These are phyloP conservation scores for Syngnathoides biaculeatus DNA, from an alignment of 2,113 vertebrate genomes.

Conservation along the genomic window DNA sequence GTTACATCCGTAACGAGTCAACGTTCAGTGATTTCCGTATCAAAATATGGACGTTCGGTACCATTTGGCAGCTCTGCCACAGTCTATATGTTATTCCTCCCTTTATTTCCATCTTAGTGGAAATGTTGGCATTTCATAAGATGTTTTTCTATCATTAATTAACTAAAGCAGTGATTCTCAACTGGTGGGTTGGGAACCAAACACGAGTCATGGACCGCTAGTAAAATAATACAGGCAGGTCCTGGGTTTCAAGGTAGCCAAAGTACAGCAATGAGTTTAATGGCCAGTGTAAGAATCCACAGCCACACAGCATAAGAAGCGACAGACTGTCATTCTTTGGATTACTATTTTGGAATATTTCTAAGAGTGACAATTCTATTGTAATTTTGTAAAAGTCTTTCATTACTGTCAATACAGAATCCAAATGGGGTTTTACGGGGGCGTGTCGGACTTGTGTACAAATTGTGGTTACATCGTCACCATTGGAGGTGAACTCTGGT, in stretches of 20 bases:
- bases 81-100: not conserved
- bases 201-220: not conserved
- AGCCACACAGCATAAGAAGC: too few relatives aligned
- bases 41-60: too few relatives aligned
- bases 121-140: constrained; percentile 9
- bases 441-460: not conserved
- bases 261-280: not conserved
- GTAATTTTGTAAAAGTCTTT: too few relatives aligned
- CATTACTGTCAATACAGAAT: too few relatives aligned
- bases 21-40: too few relatives aligned
- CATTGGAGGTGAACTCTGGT: not conserved
- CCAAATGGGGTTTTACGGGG: too few relatives aligned
- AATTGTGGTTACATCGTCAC: not conserved
- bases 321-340: too few relatives aligned
- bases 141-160: not conserved
- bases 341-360: too few relatives aligned
- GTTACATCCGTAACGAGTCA: too few relatives aligned
- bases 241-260: not conserved
- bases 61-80: not conserved
- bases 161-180: not conserved
- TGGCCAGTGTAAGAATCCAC: too few relatives aligned
- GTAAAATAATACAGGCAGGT: not conserved
- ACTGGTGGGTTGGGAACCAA: not conserved
- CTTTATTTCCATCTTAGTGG: constrained; percentile 18
- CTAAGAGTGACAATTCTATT: too few relatives aligned